Percentiles rank a stretch among this genome's conserved stretches.
phyloP scores from a whole-genome alignment of 2,113 vertebrate genomes.

The Engraulis encrasicolus region DNA sequence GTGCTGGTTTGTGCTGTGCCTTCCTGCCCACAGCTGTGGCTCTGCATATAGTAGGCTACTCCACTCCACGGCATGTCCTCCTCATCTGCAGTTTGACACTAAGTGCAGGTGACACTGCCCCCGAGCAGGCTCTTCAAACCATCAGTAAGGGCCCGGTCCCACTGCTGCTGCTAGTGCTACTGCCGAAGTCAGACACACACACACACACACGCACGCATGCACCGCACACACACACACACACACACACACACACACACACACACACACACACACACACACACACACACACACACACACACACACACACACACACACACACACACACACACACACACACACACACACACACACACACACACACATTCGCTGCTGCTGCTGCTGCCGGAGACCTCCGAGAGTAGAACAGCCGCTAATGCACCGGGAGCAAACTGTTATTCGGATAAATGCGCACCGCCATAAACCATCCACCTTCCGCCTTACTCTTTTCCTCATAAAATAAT shows the following conservation, averaged over 20 bases:
- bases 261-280: no score
- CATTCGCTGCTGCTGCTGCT: background rate
- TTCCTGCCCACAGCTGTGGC: background rate
- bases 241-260: no score
- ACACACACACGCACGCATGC: no score
- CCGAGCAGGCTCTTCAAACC: slow-evolving; percentile 45
- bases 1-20: background rate
- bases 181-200: no score
- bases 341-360: no score
- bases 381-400: background rate
- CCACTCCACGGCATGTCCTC: slow-evolving; percentile 32
- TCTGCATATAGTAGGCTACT: no score
- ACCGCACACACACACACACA: no score
- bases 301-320: no score
- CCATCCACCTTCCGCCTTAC: no score
- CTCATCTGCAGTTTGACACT: slow-evolving; percentile 56
- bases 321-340: no score
- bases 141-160: background rate
- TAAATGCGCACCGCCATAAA: background rate
- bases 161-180: no score
- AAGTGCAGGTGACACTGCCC: slow-evolving; percentile 57
- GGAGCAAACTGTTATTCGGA: slow-evolving; percentile 4
- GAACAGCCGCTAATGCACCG: background rate
- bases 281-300: no score
- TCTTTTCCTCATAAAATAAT: slow-evolving; percentile 18